phyloP scores from a whole-genome alignment of 1,140 invertebrate genomes.

The Antheraea mylitta region DNA sequence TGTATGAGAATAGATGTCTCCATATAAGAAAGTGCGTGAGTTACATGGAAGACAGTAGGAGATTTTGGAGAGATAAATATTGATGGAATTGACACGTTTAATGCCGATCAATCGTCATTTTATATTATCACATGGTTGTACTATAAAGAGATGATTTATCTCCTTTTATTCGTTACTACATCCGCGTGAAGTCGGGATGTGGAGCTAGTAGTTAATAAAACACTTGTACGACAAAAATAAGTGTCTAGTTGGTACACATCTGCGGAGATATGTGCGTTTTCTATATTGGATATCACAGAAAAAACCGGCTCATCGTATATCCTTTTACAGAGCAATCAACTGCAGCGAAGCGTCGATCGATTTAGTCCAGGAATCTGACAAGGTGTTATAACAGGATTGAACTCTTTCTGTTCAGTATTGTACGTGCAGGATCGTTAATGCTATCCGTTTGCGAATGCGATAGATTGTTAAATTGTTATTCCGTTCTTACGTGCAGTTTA shows the following conservation, averaged over 20 bases:
- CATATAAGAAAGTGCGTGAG: too few relatives aligned
- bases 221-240: background rate
- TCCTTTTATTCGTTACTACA: too few relatives aligned
- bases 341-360: slow-evolving; percentile 19
- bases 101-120: too few relatives aligned
- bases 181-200: too few relatives aligned
- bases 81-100: too few relatives aligned
- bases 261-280: background rate
- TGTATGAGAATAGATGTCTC: too few relatives aligned
- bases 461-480: background rate
- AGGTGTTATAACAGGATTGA: slow-evolving; percentile 26
- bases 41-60: too few relatives aligned
- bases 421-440: slow-evolving; percentile 6
- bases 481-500: background rate
- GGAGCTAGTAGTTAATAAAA: too few relatives aligned
- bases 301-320: background rate
- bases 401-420: background rate
- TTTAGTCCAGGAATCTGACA: slow-evolving; percentile 28
- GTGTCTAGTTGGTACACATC: background rate
- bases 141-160: too few relatives aligned
- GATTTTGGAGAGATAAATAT: too few relatives aligned
- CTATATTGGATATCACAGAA: background rate
- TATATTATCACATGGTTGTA: too few relatives aligned
- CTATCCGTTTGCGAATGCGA: background rate
- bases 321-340: slow-evolving; percentile 3